phyloP scores from a whole-genome alignment of 2,888 invertebrate genomes.

The Chymomyza amoena region DNA sequence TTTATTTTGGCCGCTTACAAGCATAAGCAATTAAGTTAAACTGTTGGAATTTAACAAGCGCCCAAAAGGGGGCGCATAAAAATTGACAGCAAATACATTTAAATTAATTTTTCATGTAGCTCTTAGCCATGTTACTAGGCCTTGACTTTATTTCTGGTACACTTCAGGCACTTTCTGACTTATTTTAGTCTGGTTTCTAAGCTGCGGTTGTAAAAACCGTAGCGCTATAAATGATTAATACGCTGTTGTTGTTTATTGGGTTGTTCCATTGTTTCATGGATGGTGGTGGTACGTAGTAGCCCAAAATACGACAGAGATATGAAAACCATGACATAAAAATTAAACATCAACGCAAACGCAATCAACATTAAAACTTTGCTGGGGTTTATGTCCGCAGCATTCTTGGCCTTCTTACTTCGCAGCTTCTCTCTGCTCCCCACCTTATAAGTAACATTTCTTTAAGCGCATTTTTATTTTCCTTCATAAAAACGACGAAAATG shows the following conservation, averaged over 20 bases:
- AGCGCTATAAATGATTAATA: slow-evolving; percentile 60
- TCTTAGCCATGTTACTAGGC: not conserved
- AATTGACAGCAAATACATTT: slow-evolving; percentile 62
- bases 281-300: not conserved
- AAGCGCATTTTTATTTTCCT: slow-evolving; percentile 66
- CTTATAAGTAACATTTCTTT: slow-evolving; percentile 40
- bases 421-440: not conserved
- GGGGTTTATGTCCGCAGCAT: slow-evolving; percentile 46
- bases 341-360: slow-evolving; percentile 67
- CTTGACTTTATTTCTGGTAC: not conserved
- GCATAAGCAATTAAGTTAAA: slow-evolving; percentile 62
- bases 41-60: slow-evolving; percentile 47
- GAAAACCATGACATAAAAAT: slow-evolving; percentile 54
- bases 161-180: not conserved
- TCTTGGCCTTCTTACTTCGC: not conserved
- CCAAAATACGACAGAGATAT: slow-evolving; percentile 2
- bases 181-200: slow-evolving; percentile 8
- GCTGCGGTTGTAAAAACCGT: slow-evolving; percentile 26
- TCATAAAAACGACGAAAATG: slow-evolving; percentile 54
- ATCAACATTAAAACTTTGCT: slow-evolving; percentile 67
- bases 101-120: slow-evolving; percentile 52
- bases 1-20: slow-evolving; percentile 30
- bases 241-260: not conserved
- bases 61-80: slow-evolving; percentile 40
- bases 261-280: slow-evolving; percentile 10